A percentile compares a stretch with the other conserved stretches of the same genome.
These are phyloP conservation scores for Eremobia ochroleuca DNA, from an alignment of 2,888 invertebrate species.

Conservation along the genomic window DNA sequence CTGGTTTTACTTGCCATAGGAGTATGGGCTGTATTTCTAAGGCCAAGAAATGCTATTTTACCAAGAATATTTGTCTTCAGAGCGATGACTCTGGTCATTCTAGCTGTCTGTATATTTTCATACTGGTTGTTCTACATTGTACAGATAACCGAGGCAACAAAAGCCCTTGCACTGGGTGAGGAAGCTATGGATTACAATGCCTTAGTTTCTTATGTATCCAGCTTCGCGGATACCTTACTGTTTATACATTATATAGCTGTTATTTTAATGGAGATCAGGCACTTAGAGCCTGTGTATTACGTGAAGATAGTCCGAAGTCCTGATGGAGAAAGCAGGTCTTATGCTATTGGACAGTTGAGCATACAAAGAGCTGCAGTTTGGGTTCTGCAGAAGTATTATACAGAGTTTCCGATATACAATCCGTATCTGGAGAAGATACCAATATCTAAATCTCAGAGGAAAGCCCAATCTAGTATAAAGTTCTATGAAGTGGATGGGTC, in stretches of 20 bases:
- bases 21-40: slow-evolving; percentile 97
- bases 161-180: slow-evolving; percentile 95
- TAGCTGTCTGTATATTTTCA: slow-evolving; percentile 97
- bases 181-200: slow-evolving; percentile 96
- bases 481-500: slow-evolving; percentile 99
- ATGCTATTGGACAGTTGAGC: slow-evolving; percentile 97
- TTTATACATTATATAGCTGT: slow-evolving; percentile 99
- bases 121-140: slow-evolving; percentile 99
- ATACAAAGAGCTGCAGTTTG: slow-evolving; percentile 98
- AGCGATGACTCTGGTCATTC: slow-evolving; percentile 96
- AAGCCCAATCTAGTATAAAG: slow-evolving; percentile 96
- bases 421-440: slow-evolving; percentile 98
- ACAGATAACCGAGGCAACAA: slow-evolving; percentile 95
- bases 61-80: slow-evolving; percentile 98
- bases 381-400: slow-evolving; percentile 98
- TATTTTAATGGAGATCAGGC: slow-evolving; percentile 97
- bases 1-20: slow-evolving; percentile 96
- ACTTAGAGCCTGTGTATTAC: slow-evolving; percentile 97
- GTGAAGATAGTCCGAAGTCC: slow-evolving; percentile 98
- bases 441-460: slow-evolving; percentile 95
- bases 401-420: slow-evolving; percentile 99
- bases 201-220: slow-evolving; percentile 97
- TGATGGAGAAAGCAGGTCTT: slow-evolving; percentile 97
- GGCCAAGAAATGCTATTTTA: slow-evolving; percentile 96
- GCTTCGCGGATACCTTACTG: slow-evolving; percentile 97